These are phyloP conservation scores for Globicephala melas DNA, from an alignment of 2,113 vertebrate species.

Conservation along the genomic window DNA sequence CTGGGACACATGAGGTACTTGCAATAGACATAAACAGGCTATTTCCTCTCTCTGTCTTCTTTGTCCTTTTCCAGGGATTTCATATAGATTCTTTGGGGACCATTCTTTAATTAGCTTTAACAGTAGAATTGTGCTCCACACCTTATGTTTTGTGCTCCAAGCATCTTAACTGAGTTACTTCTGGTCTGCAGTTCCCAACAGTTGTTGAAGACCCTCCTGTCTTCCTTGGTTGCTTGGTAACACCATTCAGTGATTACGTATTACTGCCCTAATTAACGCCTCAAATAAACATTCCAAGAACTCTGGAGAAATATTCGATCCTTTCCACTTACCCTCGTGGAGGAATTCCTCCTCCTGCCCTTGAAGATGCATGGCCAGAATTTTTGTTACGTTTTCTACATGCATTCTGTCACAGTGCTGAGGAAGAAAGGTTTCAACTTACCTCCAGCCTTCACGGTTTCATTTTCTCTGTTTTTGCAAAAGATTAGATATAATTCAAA, in stretches of 20 bases:
- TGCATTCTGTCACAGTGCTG: background rate
- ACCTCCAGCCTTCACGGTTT: constrained; percentile 27
- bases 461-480: constrained; percentile 39
- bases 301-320: background rate
- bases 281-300: background rate
- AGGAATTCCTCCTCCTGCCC: background rate
- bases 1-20: background rate
- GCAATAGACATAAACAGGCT: background rate
- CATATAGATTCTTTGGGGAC: background rate
- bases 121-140: background rate
- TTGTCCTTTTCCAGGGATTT: background rate
- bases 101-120: background rate
- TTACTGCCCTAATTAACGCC: constrained; percentile 7
- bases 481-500: constrained; percentile 63
- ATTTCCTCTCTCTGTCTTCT: background rate
- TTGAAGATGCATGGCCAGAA: background rate
- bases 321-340: background rate
- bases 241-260: background rate
- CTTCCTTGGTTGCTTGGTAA: constrained; percentile 20
- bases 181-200: background rate
- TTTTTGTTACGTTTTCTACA: constrained; percentile 34
- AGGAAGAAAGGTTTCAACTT: background rate
- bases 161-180: background rate
- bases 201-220: background rate
- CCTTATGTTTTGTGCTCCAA: background rate